phyloP scores from a whole-genome alignment of 92 coral and sea anemone species.

The Phenganax stokvisi region DNA sequence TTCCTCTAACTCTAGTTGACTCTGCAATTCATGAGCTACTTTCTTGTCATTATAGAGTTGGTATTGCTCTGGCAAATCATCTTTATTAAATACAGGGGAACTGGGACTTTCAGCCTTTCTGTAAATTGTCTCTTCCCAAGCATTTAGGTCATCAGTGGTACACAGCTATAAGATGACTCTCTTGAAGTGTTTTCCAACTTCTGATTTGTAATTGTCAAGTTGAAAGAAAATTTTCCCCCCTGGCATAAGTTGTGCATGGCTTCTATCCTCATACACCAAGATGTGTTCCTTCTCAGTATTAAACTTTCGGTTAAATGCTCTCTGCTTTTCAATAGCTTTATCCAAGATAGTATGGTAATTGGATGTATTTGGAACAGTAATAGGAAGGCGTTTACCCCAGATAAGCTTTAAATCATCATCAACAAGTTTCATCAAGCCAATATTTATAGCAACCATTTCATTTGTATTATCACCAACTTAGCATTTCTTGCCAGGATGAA shows the following conservation, averaged over 20 bases:
- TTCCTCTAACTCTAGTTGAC: neutral
- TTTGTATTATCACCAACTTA: neutral
- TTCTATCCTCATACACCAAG: conserved; percentile 17
- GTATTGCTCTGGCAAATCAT: neutral
- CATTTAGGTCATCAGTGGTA: conserved; percentile 1
- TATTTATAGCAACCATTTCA: neutral
- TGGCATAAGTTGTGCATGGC: conserved; percentile 21
- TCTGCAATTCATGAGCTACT: neutral
- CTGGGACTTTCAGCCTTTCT: neutral
- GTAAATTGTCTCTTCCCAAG: neutral
- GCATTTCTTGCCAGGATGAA: neutral
- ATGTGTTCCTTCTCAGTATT: neutral
- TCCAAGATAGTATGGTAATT: conserved; percentile 10
- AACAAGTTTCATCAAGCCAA: neutral
- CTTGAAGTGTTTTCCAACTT: conserved; percentile 12
- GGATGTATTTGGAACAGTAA: neutral
- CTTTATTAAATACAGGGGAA: neutral
- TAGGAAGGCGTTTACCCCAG: conserved; percentile 1
- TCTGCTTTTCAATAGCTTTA: conserved; percentile 6
- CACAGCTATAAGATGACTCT: conserved; percentile 10
- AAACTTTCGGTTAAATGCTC: conserved; percentile 9
- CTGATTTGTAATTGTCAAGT: conserved; percentile 2
- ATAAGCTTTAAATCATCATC: neutral
- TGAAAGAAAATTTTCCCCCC: neutral
- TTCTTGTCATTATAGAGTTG: neutral